Base-by-base conservation (phyloP, 2,888 invertebrate species). In the Xanthia icteritia region DNA sequence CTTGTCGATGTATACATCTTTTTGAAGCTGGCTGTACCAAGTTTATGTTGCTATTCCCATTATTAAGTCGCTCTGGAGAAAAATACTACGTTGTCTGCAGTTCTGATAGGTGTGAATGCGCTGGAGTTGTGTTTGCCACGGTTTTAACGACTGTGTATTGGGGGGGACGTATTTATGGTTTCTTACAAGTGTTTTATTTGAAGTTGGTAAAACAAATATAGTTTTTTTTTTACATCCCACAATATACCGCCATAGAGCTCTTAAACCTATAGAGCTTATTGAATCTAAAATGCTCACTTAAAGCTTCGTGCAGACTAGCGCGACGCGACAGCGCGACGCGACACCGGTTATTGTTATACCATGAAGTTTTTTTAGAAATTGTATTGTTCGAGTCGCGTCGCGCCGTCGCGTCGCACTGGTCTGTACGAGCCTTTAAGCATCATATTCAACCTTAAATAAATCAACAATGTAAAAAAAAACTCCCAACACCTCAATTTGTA, bases 51-150 rank as follows among this genome's bases (percentile, higher is more conserved):
- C 69, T 75, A 77, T 82, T 79, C 9, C 66, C 77, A 80, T 86
- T 84, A 82, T 87, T 81, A 86, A 80, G 81, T 79, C 69, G 23
- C 78, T 83, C 60, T 56, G 15, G 66, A 64, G 78, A 77, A 85
- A 83, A 83, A 77, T 86, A 78, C 66, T 73, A 69, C 58, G 74
- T 81, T 73, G 75, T 72, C 79, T 70, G 31, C 66, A 67, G 54
- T 73, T 76, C 73, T 72, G 74, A 66, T 77, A 56, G 70, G 77
- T 76, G 80, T 48, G 76, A 68, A 73, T 83, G 69, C 80, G 73
- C 74, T 54, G 39, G 66, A 76, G 63, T 63, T 69, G 73, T 64
- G 56, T 51, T 70, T 65, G 73, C 64, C 69, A 73, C 70, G 67
- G 15, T 75, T 82, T 85, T 73, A 85, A 85, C 68, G 83, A 69